A percentile compares a stretch with the other conserved stretches of the same genome.
These are phyloP conservation scores for Chitala chitala DNA, from an alignment of 2,113 vertebrate genomes.

Conservation along the genomic window DNA sequence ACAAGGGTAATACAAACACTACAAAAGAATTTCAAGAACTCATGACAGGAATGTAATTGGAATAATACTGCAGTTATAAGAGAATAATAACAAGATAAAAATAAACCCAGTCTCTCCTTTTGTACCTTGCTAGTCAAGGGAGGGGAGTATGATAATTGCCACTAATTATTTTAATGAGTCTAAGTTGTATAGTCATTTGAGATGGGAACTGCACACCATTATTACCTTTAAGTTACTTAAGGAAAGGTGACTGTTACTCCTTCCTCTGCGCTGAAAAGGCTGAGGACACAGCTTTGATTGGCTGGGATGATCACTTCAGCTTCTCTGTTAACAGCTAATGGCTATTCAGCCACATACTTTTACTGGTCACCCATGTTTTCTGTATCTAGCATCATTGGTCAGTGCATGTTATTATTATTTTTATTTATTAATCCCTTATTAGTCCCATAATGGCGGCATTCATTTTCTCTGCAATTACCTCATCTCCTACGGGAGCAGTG, in stretches of 20 bases:
- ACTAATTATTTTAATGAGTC: constrained; percentile 1
- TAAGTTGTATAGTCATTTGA: not conserved
- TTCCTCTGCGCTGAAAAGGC: too few species aligned
- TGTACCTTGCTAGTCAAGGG: not conserved
- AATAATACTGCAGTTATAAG: not conserved
- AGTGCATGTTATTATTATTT: too few species aligned
- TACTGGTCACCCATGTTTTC: too few species aligned
- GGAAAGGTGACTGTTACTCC: too few species aligned
- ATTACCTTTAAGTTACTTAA: not conserved
- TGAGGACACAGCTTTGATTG: too few species aligned
- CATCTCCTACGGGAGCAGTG: too few species aligned
- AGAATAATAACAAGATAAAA: not conserved
- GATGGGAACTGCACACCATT: not conserved
- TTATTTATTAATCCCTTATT: too few species aligned
- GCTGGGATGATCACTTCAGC: too few species aligned
- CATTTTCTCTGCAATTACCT: too few species aligned
- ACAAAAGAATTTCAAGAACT: not conserved
- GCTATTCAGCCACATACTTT: too few species aligned
- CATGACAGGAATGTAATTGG: not conserved
- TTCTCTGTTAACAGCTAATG: too few species aligned
- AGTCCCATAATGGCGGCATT: too few species aligned
- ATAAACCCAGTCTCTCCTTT: constrained; percentile 4
- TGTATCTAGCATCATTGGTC: not conserved
- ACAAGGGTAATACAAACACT: not conserved
- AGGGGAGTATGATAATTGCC: not conserved